These are phyloP conservation scores for Campoletis sonorensis DNA, from an alignment of 1,140 invertebrate species.

Conservation along the genomic window DNA sequence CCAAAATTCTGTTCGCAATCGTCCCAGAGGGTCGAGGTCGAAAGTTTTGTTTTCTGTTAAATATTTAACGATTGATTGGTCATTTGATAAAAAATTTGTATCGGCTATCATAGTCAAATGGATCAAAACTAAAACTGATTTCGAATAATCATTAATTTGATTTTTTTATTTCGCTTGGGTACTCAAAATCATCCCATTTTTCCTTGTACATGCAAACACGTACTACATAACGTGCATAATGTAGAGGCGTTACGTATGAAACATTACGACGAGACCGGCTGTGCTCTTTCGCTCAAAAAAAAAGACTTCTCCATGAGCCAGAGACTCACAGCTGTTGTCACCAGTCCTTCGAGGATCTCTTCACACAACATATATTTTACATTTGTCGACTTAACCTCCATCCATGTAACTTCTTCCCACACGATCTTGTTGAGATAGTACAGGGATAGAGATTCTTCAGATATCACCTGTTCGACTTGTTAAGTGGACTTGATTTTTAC, in stretches of 20 bases:
- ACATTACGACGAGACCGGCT: slow-evolving; percentile 14
- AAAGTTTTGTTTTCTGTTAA: too few relatives aligned
- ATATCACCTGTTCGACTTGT: not conserved
- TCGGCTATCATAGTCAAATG: too few relatives aligned
- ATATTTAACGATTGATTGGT: too few relatives aligned
- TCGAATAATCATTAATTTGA: too few relatives aligned
- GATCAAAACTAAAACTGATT: too few relatives aligned
- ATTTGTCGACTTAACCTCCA: not conserved
- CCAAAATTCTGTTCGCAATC: too few relatives aligned
- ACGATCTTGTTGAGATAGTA: not conserved
- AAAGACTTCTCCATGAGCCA: not conserved
- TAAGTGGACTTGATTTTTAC: not conserved
- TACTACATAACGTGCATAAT: not conserved
- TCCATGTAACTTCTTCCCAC: not conserved
- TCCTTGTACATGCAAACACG: too few relatives aligned
- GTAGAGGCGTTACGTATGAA: slow-evolving; percentile 12
- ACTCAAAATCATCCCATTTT: too few relatives aligned
- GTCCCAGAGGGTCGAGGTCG: too few relatives aligned
- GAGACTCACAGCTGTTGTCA: slow-evolving; percentile 27
- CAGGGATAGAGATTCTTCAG: not conserved
- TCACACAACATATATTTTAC: slow-evolving; percentile 20
- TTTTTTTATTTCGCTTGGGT: too few relatives aligned
- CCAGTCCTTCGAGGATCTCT: slow-evolving; percentile 21
- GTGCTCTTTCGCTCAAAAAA: not conserved
- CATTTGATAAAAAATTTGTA: too few relatives aligned